phyloP scores from a whole-genome alignment of 2,113 vertebrate species.

The Sinocyclocheilus grahami region DNA sequence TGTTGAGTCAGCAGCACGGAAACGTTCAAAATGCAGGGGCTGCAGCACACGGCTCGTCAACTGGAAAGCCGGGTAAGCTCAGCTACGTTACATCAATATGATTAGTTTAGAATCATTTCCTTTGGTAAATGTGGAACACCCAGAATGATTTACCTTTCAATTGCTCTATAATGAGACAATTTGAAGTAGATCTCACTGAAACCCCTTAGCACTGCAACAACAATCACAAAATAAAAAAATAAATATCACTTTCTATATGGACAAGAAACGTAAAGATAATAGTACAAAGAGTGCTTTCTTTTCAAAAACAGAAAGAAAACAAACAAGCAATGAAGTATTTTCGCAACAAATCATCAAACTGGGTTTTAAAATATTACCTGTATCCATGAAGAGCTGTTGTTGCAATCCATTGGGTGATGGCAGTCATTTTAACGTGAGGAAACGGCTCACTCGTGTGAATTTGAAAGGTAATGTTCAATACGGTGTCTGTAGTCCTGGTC shows the following conservation, averaged over 20 bases:
- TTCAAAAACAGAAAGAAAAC: not conserved
- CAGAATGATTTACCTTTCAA: slow-evolving; percentile 19
- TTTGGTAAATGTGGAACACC: slow-evolving; percentile 28
- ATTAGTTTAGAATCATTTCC: slow-evolving; percentile 37
- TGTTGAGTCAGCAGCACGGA: slow-evolving; percentile 65
- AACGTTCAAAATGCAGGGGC: slow-evolving; percentile 36
- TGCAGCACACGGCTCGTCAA: slow-evolving; percentile 4
- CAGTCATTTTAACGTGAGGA: not conserved
- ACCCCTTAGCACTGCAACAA: not conserved
- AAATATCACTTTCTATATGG: not conserved
- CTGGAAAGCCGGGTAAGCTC: slow-evolving; percentile 10
- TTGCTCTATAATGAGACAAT: slow-evolving; percentile 26
- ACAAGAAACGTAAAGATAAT: not conserved
- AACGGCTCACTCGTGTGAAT: no score
- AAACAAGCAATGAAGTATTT: not conserved
- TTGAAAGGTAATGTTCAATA: no score
- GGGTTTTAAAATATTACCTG: no score
- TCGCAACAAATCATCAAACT: not conserved
- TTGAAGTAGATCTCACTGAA: slow-evolving; percentile 2
- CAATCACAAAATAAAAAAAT: not conserved
- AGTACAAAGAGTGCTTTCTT: no score
- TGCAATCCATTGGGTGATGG: not conserved
- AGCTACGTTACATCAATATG: slow-evolving; percentile 16
- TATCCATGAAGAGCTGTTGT: no score
- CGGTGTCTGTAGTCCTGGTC: no score